Percentiles rank a stretch among this genome's conserved stretches.
These are phyloP conservation scores for Camponotus fellah DNA, from an alignment of 2,888 invertebrate genomes.

Conservation along the genomic window DNA sequence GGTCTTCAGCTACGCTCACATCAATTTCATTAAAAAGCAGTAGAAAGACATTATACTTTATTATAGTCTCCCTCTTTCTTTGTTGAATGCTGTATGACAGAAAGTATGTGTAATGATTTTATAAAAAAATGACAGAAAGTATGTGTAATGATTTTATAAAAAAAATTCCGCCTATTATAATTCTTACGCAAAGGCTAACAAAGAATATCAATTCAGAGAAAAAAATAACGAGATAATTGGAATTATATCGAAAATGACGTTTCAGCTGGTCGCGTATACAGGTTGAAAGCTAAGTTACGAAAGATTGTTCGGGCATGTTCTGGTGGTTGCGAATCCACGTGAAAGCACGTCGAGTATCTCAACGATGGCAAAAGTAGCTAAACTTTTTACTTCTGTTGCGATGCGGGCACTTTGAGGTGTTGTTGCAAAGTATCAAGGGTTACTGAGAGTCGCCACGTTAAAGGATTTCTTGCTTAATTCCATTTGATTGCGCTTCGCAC, in stretches of 20 bases:
- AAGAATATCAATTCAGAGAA: background rate
- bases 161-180: background rate
- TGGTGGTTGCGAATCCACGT: background rate
- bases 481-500: constrained; percentile 31
- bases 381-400: constrained; percentile 25
- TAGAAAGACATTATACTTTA: background rate
- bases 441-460: constrained; percentile 5
- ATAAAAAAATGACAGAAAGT: background rate
- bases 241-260: background rate
- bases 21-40: background rate
- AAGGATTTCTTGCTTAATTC: constrained; percentile 13
- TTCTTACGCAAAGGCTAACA: background rate
- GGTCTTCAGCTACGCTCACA: background rate
- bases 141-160: background rate
- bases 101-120: background rate
- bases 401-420: background rate
- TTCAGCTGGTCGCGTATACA: background rate
- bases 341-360: background rate
- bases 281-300: constrained; percentile 11
- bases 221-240: background rate
- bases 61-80: background rate
- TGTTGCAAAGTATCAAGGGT: constrained; percentile 13
- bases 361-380: constrained; percentile 17
- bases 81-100: background rate
- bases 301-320: constrained; percentile 37